These are phyloP conservation scores for Mimumesa dahlbomi DNA, from an alignment of 2,888 invertebrate species.

Conservation along the genomic window DNA sequence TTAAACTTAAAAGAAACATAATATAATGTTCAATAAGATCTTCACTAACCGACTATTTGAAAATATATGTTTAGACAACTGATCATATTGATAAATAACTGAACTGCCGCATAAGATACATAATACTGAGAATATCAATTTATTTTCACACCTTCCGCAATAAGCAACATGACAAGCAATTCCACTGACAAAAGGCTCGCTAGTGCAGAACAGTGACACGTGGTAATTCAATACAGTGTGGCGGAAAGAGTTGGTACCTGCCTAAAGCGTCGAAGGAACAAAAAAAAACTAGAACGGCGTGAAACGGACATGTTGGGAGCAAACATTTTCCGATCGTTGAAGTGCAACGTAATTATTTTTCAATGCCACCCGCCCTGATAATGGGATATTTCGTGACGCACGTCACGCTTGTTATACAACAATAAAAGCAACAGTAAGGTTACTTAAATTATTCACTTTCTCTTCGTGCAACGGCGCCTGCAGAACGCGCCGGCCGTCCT, in stretches of 20 bases:
- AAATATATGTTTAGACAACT: too few relatives aligned
- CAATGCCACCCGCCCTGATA: slow-evolving; percentile 51
- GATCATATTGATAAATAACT: too few relatives aligned
- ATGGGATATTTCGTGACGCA: slow-evolving; percentile 49
- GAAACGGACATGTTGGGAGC: slow-evolving; percentile 14
- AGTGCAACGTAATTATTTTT: slow-evolving; percentile 53
- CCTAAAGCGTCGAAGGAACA: background rate
- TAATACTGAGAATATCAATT: too few relatives aligned
- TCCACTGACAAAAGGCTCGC: too few relatives aligned
- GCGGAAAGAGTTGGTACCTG: background rate
- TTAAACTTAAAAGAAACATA: too few relatives aligned
- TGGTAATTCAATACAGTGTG: too few relatives aligned
- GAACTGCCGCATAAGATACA: too few relatives aligned
- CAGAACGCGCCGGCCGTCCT: slow-evolving; percentile 30
- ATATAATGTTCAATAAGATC: too few relatives aligned
- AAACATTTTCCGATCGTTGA: slow-evolving; percentile 32
- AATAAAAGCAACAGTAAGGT: slow-evolving; percentile 69
- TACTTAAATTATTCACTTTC: slow-evolving; percentile 74
- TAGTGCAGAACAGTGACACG: too few relatives aligned
- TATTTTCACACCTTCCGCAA: too few relatives aligned
- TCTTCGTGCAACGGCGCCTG: slow-evolving; percentile 54
- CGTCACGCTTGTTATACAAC: slow-evolving; percentile 72
- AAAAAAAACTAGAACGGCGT: slow-evolving; percentile 18
- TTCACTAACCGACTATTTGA: too few relatives aligned
- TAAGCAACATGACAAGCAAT: too few relatives aligned